Conservation (phyloP, 2,888 invertebrate genomes). For the Calameuta idolon region DNA sequence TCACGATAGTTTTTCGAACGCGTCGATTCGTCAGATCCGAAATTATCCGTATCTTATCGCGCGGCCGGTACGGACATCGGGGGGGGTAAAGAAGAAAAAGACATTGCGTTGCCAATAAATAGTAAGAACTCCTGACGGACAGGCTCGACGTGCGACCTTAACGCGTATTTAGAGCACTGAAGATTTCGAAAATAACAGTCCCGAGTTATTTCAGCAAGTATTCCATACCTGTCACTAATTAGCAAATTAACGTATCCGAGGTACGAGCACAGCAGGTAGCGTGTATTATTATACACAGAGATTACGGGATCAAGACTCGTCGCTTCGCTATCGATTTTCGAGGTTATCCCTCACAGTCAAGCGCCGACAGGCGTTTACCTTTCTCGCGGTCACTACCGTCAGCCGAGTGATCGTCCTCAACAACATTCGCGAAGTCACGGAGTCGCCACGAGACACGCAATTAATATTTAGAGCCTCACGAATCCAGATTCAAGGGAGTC, state of each 20-base stretch:
- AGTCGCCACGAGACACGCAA: neutral
- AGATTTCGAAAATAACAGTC: neutral
- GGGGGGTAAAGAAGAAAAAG: neutral
- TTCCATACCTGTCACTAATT: neutral
- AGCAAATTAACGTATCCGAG: neutral
- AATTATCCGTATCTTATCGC: neutral
- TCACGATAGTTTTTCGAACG: neutral
- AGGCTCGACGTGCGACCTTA: neutral
- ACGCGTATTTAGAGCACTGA: neutral
- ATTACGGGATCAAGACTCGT: neutral
- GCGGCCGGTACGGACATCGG: neutral
- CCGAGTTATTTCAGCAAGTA: neutral
- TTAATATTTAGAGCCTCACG: neutral
- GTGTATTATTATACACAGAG: neutral
- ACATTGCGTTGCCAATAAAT: neutral
- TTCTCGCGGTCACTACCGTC: neutral
- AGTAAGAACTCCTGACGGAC: neutral
- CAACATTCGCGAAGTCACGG: neutral
- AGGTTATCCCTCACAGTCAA: neutral
- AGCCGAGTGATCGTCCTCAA: neutral
- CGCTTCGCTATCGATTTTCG: neutral
- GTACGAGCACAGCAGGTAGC: neutral
- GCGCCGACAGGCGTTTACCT: neutral
- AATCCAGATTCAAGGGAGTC: neutral
- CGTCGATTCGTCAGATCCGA: neutral